These are phyloP conservation scores for Antigone vipio DNA, from an alignment of 2,113 vertebrate genomes.

Conservation along the genomic window DNA sequence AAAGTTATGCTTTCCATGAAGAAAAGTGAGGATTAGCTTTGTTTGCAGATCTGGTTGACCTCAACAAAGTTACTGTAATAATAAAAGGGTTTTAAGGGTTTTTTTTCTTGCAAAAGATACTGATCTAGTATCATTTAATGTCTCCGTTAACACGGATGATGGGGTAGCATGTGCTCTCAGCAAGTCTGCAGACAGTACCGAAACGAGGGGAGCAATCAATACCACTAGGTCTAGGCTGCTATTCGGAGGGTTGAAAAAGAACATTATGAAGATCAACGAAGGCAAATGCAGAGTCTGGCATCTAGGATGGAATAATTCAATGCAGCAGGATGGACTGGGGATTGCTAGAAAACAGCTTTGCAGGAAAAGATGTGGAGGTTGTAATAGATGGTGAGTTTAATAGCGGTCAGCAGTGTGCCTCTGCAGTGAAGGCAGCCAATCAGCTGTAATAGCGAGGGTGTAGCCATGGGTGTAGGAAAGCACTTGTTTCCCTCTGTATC, in stretches of 20 bases:
- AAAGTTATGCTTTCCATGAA: not conserved
- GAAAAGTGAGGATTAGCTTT: not conserved
- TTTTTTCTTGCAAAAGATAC: not conserved
- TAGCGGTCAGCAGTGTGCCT: too few relatives aligned
- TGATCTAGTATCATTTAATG: not conserved
- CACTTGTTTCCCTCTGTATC: not conserved
- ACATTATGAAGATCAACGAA: not conserved
- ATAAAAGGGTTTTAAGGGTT: not conserved
- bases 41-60: not conserved
- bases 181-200: not conserved
- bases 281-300: not conserved
- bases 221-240: not conserved
- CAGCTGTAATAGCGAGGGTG: not conserved
- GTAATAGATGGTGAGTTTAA: not conserved
- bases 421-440: accelerated
- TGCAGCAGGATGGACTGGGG: not conserved
- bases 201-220: not conserved
- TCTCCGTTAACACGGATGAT: not conserved
- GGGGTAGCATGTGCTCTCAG: not conserved
- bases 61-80: not conserved
- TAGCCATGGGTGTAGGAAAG: not conserved
- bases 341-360: not conserved
- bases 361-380: not conserved
- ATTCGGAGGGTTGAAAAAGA: not conserved
- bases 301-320: not conserved